These are phyloP conservation scores for Acanthochromis polyacanthus DNA, from an alignment of 2,113 vertebrate species.

Conservation along the genomic window DNA sequence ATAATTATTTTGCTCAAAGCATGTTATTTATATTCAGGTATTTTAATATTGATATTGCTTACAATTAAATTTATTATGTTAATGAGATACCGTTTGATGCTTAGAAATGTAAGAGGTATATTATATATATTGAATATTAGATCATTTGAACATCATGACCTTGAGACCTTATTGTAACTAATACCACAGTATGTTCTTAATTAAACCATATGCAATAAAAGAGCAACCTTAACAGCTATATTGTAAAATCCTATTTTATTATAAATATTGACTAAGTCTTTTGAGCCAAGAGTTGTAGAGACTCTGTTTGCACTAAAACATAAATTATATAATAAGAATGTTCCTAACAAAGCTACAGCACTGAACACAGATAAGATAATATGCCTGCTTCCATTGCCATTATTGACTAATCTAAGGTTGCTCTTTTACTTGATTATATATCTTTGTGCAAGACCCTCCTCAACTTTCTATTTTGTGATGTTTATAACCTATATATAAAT, in stretches of 20 bases:
- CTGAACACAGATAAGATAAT: constrained; percentile 57
- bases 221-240: constrained; percentile 76
- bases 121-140: constrained; percentile 70
- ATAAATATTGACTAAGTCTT: constrained; percentile 56
- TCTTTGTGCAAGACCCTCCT: constrained; percentile 79
- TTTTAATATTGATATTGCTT: constrained; percentile 78
- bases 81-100: constrained; percentile 71
- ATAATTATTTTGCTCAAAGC: constrained; percentile 81
- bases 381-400: constrained; percentile 68
- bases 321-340: constrained; percentile 66
- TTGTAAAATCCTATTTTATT: constrained; percentile 73
- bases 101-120: constrained; percentile 70
- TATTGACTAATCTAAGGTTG: constrained; percentile 75
- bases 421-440: constrained; percentile 77
- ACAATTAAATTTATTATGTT: constrained; percentile 70
- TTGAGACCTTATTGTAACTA: constrained; percentile 71
- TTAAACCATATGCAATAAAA: constrained; percentile 82
- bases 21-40: constrained; percentile 82
- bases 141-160: constrained; percentile 62
- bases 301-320: constrained; percentile 76
- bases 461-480: constrained; percentile 84
- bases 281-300: constrained; percentile 64
- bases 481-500: constrained; percentile 80
- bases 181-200: constrained; percentile 69
- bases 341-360: constrained; percentile 71